These are phyloP conservation scores for Mycalesis mineus DNA, from an alignment of 2,888 invertebrate species.

Conservation along the genomic window DNA sequence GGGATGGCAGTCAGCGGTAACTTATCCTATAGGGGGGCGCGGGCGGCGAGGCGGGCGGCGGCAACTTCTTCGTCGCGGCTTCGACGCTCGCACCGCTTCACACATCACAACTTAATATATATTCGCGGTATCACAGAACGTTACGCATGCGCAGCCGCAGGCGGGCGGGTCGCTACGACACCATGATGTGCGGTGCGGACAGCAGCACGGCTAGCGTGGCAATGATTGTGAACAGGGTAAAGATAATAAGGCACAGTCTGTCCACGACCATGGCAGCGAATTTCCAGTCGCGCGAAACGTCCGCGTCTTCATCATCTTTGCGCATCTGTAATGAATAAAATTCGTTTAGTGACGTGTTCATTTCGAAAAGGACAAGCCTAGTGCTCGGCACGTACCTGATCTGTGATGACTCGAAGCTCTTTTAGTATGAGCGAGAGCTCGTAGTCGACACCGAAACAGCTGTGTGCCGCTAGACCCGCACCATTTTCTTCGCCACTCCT, in stretches of 20 bases:
- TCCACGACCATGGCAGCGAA: slow-evolving; percentile 99
- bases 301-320: slow-evolving; percentile 95
- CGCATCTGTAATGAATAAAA: slow-evolving; percentile 82
- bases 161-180: slow-evolving; percentile 85
- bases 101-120: slow-evolving; percentile 82
- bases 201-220: slow-evolving; percentile 97
- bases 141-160: slow-evolving; percentile 72
- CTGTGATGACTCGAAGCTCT: slow-evolving; percentile 95
- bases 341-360: not conserved
- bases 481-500: slow-evolving; percentile 81
- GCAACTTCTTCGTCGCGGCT: slow-evolving; percentile 66
- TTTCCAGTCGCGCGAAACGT: slow-evolving; percentile 98
- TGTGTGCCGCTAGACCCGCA: slow-evolving; percentile 87
- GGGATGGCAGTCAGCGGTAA: slow-evolving; percentile 70
- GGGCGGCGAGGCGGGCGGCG: slow-evolving; percentile 67
- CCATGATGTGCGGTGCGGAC: slow-evolving; percentile 97
- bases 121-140: slow-evolving; percentile 84
- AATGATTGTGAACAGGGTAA: slow-evolving; percentile 98
- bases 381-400: slow-evolving; percentile 78
- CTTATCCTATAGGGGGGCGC: slow-evolving; percentile 73
- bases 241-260: slow-evolving; percentile 99
- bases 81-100: slow-evolving; percentile 67
- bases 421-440: slow-evolving; percentile 96
- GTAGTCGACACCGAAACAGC: slow-evolving; percentile 94
- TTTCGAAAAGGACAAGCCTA: not conserved